phyloP scores from a whole-genome alignment of 64 coral and sea anemone species.

The Porites australiensis region DNA sequence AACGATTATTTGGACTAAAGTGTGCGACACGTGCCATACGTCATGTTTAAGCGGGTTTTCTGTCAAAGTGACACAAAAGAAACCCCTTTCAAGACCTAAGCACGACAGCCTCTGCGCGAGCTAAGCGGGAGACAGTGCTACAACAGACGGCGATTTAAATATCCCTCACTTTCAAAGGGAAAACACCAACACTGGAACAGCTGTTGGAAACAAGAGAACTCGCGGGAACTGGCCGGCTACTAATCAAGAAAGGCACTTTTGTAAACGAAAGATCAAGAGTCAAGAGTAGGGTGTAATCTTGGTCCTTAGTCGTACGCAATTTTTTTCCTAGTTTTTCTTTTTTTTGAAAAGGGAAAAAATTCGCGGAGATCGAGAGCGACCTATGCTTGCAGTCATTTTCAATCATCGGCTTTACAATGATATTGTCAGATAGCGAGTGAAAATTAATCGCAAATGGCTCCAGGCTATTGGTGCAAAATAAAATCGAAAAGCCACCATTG shows the following conservation, averaged over 20 bases:
- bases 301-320: background rate
- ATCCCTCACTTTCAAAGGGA: constrained; percentile 27
- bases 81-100: background rate
- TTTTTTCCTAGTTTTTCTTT: background rate
- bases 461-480: constrained; percentile 50
- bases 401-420: constrained; percentile 13
- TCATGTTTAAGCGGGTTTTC: constrained; percentile 29
- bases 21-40: constrained; percentile 52
- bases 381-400: constrained; percentile 10
- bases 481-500: constrained; percentile 50
- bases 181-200: constrained; percentile 16
- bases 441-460: constrained; percentile 46
- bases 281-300: background rate
- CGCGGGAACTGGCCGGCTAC: constrained; percentile 47
- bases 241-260: constrained; percentile 11
- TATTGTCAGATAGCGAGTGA: constrained; percentile 17
- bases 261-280: constrained; percentile 25
- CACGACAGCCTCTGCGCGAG: background rate
- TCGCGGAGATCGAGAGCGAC: background rate
- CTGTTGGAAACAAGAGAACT: constrained; percentile 43
- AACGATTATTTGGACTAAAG: constrained; percentile 2
- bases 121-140: background rate
- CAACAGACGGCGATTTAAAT: constrained; percentile 40
- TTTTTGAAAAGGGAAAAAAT: background rate
- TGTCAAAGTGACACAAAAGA: constrained; percentile 35